These are phyloP conservation scores for Solea solea DNA, from an alignment of 2,113 vertebrate species.

Conservation along the genomic window DNA sequence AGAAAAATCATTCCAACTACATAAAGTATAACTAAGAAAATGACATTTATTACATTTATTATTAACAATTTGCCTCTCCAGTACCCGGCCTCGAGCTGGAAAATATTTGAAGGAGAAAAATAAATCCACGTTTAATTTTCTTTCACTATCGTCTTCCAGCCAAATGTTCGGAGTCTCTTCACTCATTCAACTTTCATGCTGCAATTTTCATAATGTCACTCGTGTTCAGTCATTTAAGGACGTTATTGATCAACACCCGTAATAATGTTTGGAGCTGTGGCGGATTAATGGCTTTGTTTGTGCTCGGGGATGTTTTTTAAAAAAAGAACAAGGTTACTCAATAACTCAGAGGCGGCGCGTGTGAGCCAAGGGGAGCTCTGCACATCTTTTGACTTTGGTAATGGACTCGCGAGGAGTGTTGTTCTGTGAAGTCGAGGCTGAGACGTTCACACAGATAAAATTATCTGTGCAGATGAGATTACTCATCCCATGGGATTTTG, in stretches of 20 bases:
- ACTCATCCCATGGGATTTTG: neutral
- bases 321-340: slow-evolving; percentile 36
- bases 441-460: neutral
- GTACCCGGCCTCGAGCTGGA: neutral
- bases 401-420: neutral
- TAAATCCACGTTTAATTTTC: slow-evolving; percentile 1
- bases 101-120: neutral
- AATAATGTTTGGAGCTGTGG: slow-evolving; percentile 44
- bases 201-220: slow-evolving; percentile 19
- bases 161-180: slow-evolving; percentile 18
- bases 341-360: slow-evolving; percentile 17
- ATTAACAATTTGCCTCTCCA: neutral
- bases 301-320: slow-evolving; percentile 40
- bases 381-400: slow-evolving; percentile 16
- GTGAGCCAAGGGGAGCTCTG: neutral
- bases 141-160: neutral
- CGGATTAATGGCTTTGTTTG: slow-evolving; percentile 45
- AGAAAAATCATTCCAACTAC: neutral
- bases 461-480: neutral
- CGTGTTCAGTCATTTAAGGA: slow-evolving; percentile 31
- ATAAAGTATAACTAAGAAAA: neutral
- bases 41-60: neutral
- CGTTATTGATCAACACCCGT: slow-evolving; percentile 56
- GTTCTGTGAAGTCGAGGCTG: neutral
- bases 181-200: slow-evolving; percentile 18